A percentile compares a stretch with the other conserved stretches of the same genome.
phyloP scores from a whole-genome alignment of 2,797 vertebrate species.

The Sebastes hubbsi region DNA sequence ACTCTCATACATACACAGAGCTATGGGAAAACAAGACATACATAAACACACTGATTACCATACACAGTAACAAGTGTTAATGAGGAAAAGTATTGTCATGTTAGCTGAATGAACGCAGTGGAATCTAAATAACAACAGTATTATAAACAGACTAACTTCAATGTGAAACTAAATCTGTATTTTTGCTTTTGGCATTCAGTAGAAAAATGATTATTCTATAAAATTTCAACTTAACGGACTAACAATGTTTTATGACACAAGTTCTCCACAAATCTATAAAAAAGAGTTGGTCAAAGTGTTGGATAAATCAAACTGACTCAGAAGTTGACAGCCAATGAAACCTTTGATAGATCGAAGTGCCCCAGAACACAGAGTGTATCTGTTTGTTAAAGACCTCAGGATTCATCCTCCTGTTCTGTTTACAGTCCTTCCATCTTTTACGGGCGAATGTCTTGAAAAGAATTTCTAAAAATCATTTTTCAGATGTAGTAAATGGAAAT shows the following conservation, averaged over 20 bases:
- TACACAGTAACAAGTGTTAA: neutral
- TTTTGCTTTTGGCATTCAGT: neutral
- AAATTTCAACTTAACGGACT: conserved; percentile 19
- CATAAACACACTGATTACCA: too few species aligned
- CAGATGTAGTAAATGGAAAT: conserved; percentile 29
- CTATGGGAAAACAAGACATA: neutral
- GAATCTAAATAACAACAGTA: neutral
- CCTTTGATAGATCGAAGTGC: conserved; percentile 29
- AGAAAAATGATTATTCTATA: neutral
- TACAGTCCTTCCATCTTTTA: conserved; percentile 32
- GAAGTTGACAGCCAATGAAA: conserved; percentile 35
- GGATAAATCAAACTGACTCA: conserved; percentile 50
- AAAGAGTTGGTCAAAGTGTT: conserved; percentile 37
- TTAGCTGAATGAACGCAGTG: neutral
- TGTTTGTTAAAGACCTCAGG: conserved; percentile 34
- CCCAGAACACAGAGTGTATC: conserved; percentile 11
- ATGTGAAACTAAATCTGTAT: neutral
- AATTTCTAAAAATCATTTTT: conserved; percentile 32
- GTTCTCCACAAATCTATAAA: conserved; percentile 45
- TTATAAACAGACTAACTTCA: neutral
- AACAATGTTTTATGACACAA: conserved; percentile 40
- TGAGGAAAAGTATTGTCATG: neutral
- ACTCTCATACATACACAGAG: too few species aligned
- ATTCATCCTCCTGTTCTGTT: conserved; percentile 11
- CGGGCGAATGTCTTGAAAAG: neutral